These are phyloP conservation scores for Silurus lanzhouensis DNA, from an alignment of 2,797 vertebrate genomes.

Conservation along the genomic window DNA sequence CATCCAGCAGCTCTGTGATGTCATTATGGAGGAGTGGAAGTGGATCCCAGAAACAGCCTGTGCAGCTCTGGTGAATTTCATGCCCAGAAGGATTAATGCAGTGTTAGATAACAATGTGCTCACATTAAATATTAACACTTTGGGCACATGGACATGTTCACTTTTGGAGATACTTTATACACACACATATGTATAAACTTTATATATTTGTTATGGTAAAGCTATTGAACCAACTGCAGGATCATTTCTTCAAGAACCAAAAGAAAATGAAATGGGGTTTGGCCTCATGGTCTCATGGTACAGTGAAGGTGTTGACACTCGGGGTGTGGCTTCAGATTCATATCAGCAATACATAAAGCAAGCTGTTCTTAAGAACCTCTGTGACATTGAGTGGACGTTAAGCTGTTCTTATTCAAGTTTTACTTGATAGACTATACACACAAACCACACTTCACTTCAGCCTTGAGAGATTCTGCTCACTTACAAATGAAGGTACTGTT, in stretches of 20 bases:
- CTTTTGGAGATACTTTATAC: too few species aligned
- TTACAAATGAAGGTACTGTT: conserved; percentile 15
- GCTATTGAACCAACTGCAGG: background rate
- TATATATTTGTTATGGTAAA: too few species aligned
- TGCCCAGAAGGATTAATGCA: too few species aligned
- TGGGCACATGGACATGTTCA: too few species aligned
- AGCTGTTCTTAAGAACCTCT: background rate
- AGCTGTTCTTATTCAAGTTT: background rate
- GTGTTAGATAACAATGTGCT: too few species aligned
- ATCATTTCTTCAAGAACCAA: background rate
- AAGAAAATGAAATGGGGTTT: background rate
- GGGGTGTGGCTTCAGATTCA: background rate
- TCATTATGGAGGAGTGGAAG: too few species aligned
- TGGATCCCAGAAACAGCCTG: too few species aligned
- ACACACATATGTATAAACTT: too few species aligned
- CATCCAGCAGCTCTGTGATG: too few species aligned
- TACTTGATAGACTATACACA: too few species aligned
- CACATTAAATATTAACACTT: too few species aligned
- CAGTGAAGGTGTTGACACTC: background rate
- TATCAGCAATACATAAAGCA: background rate
- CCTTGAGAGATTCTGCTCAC: background rate
- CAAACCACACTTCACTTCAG: background rate
- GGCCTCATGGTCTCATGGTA: background rate
- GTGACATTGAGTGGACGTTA: background rate
- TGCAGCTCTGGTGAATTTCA: too few species aligned